Evolutionary conservation across 2,888 invertebrate genomes (phyloP), one percentile per base, ranked within the genome.

Genomic region (Euzetes globulus): DNA sequence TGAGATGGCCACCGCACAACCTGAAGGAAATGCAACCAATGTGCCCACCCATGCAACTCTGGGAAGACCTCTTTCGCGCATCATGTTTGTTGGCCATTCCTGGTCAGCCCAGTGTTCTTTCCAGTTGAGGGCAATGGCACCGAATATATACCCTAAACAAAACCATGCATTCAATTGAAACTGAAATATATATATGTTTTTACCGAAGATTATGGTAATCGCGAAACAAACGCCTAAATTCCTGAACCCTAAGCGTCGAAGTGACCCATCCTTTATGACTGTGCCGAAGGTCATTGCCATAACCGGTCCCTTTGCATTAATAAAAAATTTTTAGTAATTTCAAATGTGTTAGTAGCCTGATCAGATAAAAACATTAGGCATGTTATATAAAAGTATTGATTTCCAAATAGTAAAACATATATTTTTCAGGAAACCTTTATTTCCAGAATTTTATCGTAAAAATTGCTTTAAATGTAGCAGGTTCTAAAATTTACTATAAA

Each of bases 1-100:
- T 1, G 90, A 89, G 70, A 91, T 83, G 0, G 91, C 90, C 7
- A 90, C 90, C 0, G 89, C 91, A 0, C 89, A 90, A 0, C 91
- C 91, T 0, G 90, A 90, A 0, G 90, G 88, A 37, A 91, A 82
- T 0, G 91, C 91, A n/a, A 90, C 87, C 47, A 90, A 83, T 6
- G 88, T 85, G 6, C 90, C 90, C 6, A 90, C 87, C 85, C 89
- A 86, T 1, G 90, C 81, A 0, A 89, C 87, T 70, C 89, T 86
- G 11, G 88, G 81, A 80, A 88, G 86, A 76, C 90, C 89, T 78
- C 89, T 87, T 37, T 87, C 84, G 50, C 86, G 82, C 88, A 89
- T 90, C 82, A 89, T 89, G 58, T 82, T 81, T 0, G 89, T 89
- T 0, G 89, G 87, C 85, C 88, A 88, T 58, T 86, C 85, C 0